Evolutionary conservation across 2,113 vertebrate genomes (phyloP), one percentile per base, ranked within the genome.

Genomic region (Dendrocopos noguchii): DNA sequence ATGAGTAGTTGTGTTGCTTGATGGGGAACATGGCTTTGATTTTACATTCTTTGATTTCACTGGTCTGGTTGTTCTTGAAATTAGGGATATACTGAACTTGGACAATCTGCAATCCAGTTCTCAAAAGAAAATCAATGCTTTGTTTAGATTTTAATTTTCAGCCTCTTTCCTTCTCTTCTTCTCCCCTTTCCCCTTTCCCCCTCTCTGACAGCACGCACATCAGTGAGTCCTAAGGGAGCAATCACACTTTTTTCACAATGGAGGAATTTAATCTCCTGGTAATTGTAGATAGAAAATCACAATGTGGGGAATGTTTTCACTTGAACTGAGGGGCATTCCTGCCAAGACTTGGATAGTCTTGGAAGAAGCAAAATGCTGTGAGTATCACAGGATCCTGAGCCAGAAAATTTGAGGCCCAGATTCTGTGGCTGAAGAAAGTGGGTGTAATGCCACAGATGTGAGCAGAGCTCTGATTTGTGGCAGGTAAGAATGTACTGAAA

Each of bases 401-500:
- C 4, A 31, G 29, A 64, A 84, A 36, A 56, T 2, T 2, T 0
- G 0, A 13, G 21, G 18, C 7, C 13, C n/a, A 25, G 46, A 63
- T 70, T 29, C 39, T 42, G 42, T 34, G 55, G 12, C 4, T 68
- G 75, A 33, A 52, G 36, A 36, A 64, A 31, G 36, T 2, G 28
- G 36, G 9, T 84, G 46, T 31, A 20, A 6, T 60, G 50, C 17
- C 75, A 22, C 33, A 4, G 61, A 13, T 33, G 63, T 22, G 14
- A 55, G 56, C 56, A 74, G 64, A 77, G 75, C 79, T 85, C 64
- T 60, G 64, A 5, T 42, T 63, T 78, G 16, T 55, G 73, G 59
- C 79, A 47, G n/a, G 46, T 42, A 42, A 84, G 68, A 47, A 31
- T 59, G 39, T 22, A n/a, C 53, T 75, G 79, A 59, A 31, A 44